Evolutionary conservation across 2,113 vertebrate genomes (phyloP).

Genomic region (Rattus rattus): DNA sequence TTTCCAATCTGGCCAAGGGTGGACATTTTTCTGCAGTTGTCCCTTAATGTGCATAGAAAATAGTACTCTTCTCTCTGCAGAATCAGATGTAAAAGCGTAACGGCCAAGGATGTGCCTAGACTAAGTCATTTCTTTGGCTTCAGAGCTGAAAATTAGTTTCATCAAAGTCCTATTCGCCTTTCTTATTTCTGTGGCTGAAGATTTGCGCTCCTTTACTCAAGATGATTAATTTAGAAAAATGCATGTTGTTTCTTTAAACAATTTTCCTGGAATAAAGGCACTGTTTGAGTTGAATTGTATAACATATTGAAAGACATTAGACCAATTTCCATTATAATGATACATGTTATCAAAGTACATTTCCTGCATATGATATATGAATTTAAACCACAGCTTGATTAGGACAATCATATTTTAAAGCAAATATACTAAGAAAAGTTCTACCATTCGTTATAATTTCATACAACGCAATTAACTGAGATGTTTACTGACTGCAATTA

Average conservation of each 20-base stretch:
- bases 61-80: neutral
- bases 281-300: conserved; percentile 46
- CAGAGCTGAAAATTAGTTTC: conserved; percentile 62
- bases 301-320: conserved; percentile 47
- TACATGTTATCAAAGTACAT: neutral
- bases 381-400: neutral
- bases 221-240: conserved; percentile 77
- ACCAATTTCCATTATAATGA: conserved; percentile 55
- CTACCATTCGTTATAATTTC: neutral
- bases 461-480: neutral
- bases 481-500: neutral
- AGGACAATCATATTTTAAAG: neutral
- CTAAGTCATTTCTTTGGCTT: conserved; percentile 41
- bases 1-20: neutral
- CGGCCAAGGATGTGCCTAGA: conserved; percentile 14
- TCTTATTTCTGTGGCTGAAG: conserved; percentile 62
- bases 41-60: conserved; percentile 12
- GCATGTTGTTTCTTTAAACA: conserved; percentile 55
- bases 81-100: conserved; percentile 51
- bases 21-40: conserved; percentile 16
- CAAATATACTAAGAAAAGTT: neutral
- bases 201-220: conserved; percentile 60
- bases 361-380: conserved; percentile 65
- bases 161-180: conserved; percentile 64
- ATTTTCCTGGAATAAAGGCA: conserved; percentile 52